Evolutionary conservation across 1,140 invertebrate species (phyloP).

Genomic region (silkworm (Bombyx mori)): DNA sequence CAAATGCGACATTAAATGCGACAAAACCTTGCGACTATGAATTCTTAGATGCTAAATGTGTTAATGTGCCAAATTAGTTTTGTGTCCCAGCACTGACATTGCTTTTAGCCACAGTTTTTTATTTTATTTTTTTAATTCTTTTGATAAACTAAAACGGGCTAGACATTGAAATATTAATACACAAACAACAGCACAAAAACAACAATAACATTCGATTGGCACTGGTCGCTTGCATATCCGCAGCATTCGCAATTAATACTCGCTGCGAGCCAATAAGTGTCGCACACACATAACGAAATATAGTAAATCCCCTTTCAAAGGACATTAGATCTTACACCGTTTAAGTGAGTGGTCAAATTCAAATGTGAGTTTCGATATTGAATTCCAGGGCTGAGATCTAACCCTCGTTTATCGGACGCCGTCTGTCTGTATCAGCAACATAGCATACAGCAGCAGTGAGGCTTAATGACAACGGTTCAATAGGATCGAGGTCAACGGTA

Average conservation of each 20-base stretch:
- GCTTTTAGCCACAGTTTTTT: no score
- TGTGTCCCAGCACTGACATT: no score
- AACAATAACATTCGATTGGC: background rate
- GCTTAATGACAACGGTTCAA: slow-evolving; percentile 53
- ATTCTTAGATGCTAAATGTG: no score
- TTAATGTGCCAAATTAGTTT: no score
- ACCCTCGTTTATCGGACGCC: slow-evolving; percentile 39
- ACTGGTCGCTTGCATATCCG: slow-evolving; percentile 4
- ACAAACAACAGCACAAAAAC: no score
- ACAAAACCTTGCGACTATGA: no score
- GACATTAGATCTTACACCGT: background rate
- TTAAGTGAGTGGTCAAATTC: background rate
- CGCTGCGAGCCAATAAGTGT: slow-evolving; percentile 27
- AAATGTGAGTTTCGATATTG: slow-evolving; percentile 5
- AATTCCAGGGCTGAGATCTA: slow-evolving; percentile 22
- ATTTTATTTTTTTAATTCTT: no score
- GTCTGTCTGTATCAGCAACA: slow-evolving; percentile 34
- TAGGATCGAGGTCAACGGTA: slow-evolving; percentile 35
- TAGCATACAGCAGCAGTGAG: slow-evolving; percentile 32
- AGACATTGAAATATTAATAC: no score
- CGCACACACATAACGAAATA: background rate
- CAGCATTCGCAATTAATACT: slow-evolving; percentile 35
- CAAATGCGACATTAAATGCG: no score
- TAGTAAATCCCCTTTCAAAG: background rate
- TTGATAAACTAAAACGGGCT: no score